These are phyloP conservation scores for Microctonus aethiopoides DNA, from an alignment of 2,888 invertebrate genomes.

Conservation along the genomic window DNA sequence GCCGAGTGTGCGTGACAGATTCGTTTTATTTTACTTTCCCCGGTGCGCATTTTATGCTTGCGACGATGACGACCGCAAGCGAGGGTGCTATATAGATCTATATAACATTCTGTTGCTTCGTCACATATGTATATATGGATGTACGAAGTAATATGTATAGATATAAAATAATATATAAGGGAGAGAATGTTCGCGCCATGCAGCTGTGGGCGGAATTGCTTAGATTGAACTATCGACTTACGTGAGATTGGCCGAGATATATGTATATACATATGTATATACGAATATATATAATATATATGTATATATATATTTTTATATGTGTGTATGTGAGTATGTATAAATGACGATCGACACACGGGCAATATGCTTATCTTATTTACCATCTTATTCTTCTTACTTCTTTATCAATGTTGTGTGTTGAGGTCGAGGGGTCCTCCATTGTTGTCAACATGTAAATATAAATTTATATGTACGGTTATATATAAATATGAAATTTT, in stretches of 20 bases:
- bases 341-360: neutral
- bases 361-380: conserved; percentile 24
- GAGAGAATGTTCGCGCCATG: conserved; percentile 25
- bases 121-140: conserved; percentile 1
- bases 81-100: conserved; percentile 34
- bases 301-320: too few species aligned
- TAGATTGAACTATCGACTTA: conserved; percentile 36
- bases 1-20: conserved; percentile 33
- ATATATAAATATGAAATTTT: neutral
- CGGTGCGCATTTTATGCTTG: conserved; percentile 21
- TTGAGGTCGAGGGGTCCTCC: conserved; percentile 26
- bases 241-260: conserved; percentile 30
- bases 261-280: neutral
- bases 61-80: conserved; percentile 29
- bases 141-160: too few species aligned
- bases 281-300: neutral
- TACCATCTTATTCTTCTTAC: conserved; percentile 31
- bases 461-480: neutral
- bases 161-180: too few species aligned
- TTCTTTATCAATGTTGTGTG: conserved; percentile 30
- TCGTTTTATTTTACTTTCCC: conserved; percentile 35
- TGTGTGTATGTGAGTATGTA: too few species aligned
- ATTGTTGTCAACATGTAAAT: conserved; percentile 31
- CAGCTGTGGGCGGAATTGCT: conserved; percentile 34
- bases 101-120: conserved; percentile 11